Base-by-base conservation (phyloP, 1,140 invertebrate genomes). In the Rhopalosiphum maidis region DNA sequence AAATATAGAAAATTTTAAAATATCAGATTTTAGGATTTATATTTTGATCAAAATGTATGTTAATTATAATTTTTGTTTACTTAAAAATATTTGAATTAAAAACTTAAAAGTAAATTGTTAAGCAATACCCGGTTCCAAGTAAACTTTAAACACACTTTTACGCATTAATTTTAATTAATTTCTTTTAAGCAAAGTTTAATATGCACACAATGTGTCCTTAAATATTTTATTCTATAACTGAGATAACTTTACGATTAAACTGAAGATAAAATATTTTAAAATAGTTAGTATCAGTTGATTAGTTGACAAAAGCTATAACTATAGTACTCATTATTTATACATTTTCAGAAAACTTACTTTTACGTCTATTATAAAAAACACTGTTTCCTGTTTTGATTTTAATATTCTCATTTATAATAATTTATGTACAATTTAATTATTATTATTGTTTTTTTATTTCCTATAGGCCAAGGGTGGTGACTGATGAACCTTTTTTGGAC, bases 241-340 rank as follows among this genome's bases (percentile, higher is more conserved):
- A 77, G 60, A 77, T 77, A 77, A 77, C 60, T 77, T 77, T 77
- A 77, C 18, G 30, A 77, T 77, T 77, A 77, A n/a, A n/a, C 60
- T n/a, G n/a, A 77, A 77, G 60, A 77, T 77, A 77, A 77, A 77
- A 77, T 77, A 77, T 77, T 77, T 77, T 77, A 77, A 77, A 77
- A 77, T 77, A n/a, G 30, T 77, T 77, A 77, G 60, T 77, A 77
- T 77, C 30, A 77, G 60, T 77, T 77, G 60, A 77, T 77, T 77
- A 77, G 60, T 77, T 77, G n/a, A 77, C 60, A 77, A 77, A n/a
- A 77, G 60, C 60, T 77, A n/a, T 15, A 77, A 77, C 60, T 77
- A 21, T n/a, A 77, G 60, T 77, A 77, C 60, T 77, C 60, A 77
- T 77, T 77, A 77, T 77, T 77, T 77, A 77, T 77, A 77, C 60